Conservation (phyloP, 2,113 vertebrate species). For the Pomatostomus ruficeps region DNA sequence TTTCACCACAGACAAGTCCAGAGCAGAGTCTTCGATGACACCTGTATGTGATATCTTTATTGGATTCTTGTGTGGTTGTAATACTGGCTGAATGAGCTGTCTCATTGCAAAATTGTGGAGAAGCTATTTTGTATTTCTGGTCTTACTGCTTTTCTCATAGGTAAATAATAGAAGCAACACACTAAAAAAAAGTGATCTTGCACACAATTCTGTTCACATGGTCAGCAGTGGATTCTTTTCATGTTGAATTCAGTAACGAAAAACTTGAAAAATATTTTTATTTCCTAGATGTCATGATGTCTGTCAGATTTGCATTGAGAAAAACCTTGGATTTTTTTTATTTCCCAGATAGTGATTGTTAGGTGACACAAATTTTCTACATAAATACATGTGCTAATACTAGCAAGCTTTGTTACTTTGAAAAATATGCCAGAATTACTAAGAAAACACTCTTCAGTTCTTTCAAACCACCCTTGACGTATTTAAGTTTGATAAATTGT, state of each 20-base stretch:
- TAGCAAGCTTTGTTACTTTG: not conserved
- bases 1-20: not conserved
- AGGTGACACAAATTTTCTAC: not conserved
- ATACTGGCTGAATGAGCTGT: not conserved
- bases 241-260: not conserved
- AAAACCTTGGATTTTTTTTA: not conserved
- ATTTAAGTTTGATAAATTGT: slow-evolving; percentile 24
- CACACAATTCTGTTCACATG: fast-evolving
- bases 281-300: not conserved
- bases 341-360: not conserved
- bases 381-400: not conserved
- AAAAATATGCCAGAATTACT: not conserved
- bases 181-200: not conserved
- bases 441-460: not conserved
- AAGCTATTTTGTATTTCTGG: not conserved
- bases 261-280: not conserved
- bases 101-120: not conserved
- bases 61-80: not conserved
- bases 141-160: not conserved
- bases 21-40: not conserved
- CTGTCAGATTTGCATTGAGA: not conserved
- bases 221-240: not conserved
- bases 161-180: not conserved
- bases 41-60: not conserved
- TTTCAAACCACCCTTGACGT: not conserved